phyloP scores from a whole-genome alignment of 1,140 invertebrate genomes.

The Stegodyphus dumicola region DNA sequence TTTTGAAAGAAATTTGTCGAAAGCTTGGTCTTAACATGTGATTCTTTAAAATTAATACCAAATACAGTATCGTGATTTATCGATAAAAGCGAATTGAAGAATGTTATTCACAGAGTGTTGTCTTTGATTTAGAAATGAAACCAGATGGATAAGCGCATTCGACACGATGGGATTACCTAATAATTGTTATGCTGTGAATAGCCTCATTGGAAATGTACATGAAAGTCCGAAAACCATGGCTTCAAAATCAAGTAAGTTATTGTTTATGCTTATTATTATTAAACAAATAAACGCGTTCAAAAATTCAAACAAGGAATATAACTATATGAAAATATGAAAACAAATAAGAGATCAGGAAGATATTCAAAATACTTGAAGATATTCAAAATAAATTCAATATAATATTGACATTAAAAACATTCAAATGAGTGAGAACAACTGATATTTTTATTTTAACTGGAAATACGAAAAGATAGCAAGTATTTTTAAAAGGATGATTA shows the following conservation, averaged over 20 bases:
- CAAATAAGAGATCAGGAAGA: no score
- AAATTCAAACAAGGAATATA: neutral
- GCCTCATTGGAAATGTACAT: constrained; percentile 10
- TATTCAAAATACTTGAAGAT: no score
- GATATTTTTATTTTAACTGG: no score
- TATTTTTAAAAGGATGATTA: no score
- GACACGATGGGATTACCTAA: constrained; percentile 52
- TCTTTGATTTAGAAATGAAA: neutral
- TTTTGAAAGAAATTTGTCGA: neutral
- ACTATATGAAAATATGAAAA: neutral
- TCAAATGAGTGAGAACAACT: no score
- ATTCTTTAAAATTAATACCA: neutral
- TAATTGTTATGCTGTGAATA: constrained; percentile 48
- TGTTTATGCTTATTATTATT: neutral
- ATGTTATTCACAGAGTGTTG: neutral
- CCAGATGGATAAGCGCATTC: constrained; percentile 7
- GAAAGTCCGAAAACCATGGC: neutral
- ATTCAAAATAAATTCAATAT: no score
- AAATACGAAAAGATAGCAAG: no score
- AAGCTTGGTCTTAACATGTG: neutral
- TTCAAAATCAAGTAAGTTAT: constrained; percentile 42
- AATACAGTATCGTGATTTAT: neutral
- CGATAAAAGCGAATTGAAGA: neutral
- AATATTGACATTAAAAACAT: no score
- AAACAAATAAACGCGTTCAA: neutral